These are phyloP conservation scores for Myoxocephalus aenaeus DNA, from an alignment of 2,797 vertebrate genomes.

Conservation along the genomic window DNA sequence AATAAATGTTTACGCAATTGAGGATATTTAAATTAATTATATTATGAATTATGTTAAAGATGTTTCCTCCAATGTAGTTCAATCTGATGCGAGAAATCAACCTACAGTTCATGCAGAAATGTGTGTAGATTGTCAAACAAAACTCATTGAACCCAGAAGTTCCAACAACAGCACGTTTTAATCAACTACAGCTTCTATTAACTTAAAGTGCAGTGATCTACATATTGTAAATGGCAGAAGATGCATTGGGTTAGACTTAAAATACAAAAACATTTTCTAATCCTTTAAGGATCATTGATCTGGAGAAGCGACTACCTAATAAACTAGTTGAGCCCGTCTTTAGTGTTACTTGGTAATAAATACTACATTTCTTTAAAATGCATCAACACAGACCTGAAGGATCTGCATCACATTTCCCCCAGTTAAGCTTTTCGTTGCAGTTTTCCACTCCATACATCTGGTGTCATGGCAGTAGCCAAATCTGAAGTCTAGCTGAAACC, in stretches of 20 bases:
- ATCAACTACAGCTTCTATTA: conserved; percentile 53
- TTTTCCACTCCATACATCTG: conserved; percentile 9
- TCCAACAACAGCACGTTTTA: conserved; percentile 50
- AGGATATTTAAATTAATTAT: conserved; percentile 26
- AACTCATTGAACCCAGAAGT: conserved; percentile 28
- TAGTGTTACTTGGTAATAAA: conserved; percentile 56
- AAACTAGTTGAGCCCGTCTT: conserved; percentile 43
- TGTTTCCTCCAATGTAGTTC: conserved; percentile 5
- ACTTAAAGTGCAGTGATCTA: conserved; percentile 48
- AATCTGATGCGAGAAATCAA: conserved; percentile 6
- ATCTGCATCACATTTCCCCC: conserved; percentile 54
- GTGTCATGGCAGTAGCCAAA: conserved; percentile 28
- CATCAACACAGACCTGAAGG: conserved; percentile 53
- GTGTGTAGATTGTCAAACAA: conserved; percentile 21
- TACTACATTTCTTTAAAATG: conserved; percentile 40
- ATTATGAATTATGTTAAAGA: background rate
- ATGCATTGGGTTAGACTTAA: conserved; percentile 64
- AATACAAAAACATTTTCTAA: conserved; percentile 64
- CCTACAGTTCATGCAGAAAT: conserved; percentile 17
- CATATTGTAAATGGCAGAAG: conserved; percentile 40
- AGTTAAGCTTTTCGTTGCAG: conserved; percentile 30
- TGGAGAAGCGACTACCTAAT: conserved; percentile 35
- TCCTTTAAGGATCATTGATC: conserved; percentile 61
- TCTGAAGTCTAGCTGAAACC: conserved; percentile 31
- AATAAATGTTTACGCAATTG: conserved; percentile 18